Evolutionary conservation across 1,140 invertebrate genomes (phyloP).

Genomic region (Mercenaria mercenaria): DNA sequence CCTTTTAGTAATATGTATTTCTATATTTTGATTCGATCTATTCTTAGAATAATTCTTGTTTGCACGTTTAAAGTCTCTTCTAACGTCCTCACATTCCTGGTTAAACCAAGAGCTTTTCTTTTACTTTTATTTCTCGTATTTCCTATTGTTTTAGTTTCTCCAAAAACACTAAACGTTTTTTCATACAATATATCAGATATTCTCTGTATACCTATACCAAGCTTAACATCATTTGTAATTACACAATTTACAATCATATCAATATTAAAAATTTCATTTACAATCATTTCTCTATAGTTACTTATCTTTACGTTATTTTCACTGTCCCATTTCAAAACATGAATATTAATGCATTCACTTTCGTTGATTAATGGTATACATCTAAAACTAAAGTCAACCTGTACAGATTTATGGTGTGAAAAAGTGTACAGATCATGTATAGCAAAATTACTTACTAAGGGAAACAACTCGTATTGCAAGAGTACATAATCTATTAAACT

Average conservation of each 20-base stretch:
- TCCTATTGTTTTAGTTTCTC: neutral
- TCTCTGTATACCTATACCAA: neutral
- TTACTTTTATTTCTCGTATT: neutral
- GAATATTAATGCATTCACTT: neutral
- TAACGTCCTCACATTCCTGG: neutral
- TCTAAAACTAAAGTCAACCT: neutral
- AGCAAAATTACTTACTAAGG: neutral
- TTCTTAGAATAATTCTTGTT: neutral
- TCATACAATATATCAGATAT: neutral
- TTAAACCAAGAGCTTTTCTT: neutral
- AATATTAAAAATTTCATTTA: neutral
- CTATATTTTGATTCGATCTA: neutral
- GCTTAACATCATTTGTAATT: neutral
- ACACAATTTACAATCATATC: neutral
- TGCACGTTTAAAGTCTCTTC: neutral
- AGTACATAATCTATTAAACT: conserved; percentile 36
- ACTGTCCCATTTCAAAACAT: neutral
- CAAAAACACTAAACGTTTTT: neutral
- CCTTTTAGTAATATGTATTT: neutral
- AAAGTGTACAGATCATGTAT: conserved; percentile 16
- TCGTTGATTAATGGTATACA: neutral
- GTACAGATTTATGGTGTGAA: neutral
- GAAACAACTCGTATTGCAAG: neutral
- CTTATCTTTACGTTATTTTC: neutral
- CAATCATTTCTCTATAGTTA: neutral